Evolutionary conservation across 30 jellyfish, hydroid and myxozoan genomes (phyloP).

Genomic region (Turritopsis dohrnii): DNA sequence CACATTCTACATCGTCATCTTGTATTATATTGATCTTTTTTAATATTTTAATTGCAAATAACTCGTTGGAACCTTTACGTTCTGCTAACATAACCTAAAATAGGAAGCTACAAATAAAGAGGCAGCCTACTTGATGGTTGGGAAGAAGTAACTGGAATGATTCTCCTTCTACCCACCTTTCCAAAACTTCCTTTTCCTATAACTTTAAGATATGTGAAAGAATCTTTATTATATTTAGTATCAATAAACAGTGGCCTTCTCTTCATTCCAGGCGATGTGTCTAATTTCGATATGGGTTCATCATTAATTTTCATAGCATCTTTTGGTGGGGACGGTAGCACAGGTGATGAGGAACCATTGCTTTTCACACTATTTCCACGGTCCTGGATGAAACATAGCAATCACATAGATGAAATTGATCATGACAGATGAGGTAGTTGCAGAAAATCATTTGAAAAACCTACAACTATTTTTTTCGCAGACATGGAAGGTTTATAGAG

Average conservation of each 20-base stretch:
- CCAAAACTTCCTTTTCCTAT: constrained; percentile 98
- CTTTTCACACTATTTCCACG: neutral
- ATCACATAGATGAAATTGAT: neutral
- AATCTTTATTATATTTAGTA: constrained; percentile 30
- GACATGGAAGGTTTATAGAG: constrained; percentile 25
- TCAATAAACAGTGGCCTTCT: constrained; percentile 41
- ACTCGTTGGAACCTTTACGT: constrained; percentile 90
- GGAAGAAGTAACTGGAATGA: neutral
- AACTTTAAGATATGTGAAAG: constrained; percentile 71
- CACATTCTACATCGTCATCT: constrained; percentile 96
- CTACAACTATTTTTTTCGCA: neutral
- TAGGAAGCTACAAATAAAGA: neutral
- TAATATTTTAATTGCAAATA: constrained; percentile 78
- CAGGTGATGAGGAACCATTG: constrained; percentile 13
- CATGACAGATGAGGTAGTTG: neutral
- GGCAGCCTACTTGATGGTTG: neutral
- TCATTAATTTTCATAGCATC: neutral
- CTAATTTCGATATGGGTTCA: constrained; percentile 29
- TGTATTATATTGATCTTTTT: constrained; percentile 81
- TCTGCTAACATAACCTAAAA: constrained; percentile 92
- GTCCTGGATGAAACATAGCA: neutral
- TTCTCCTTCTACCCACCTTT: constrained; percentile 40
- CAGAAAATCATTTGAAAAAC: neutral
- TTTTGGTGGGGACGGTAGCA: neutral
- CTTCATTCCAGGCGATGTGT: constrained; percentile 67